These are phyloP conservation scores for Corynorhinus townsendii DNA, from an alignment of 2,113 vertebrate species.

Conservation along the genomic window DNA sequence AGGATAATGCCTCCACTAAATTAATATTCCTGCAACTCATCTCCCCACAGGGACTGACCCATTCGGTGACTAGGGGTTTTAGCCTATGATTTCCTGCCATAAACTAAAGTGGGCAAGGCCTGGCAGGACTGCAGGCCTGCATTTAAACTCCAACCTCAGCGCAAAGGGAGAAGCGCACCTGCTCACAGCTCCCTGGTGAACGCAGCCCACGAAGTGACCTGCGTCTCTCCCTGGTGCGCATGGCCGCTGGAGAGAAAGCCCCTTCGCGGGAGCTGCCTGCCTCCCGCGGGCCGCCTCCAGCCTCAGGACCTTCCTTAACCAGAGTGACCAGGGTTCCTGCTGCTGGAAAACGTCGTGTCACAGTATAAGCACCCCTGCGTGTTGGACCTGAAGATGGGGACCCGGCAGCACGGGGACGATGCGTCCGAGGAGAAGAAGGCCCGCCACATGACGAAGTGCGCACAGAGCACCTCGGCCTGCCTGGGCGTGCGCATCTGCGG, in stretches of 20 bases:
- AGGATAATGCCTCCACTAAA: constrained; percentile 55
- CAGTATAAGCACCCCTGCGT: constrained; percentile 81
- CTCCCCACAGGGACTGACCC: constrained; percentile 47
- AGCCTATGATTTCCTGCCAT: constrained; percentile 59
- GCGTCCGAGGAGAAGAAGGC: constrained; percentile 85
- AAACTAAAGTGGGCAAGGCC: constrained; percentile 58
- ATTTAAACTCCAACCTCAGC: constrained; percentile 57
- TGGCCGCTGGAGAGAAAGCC: not conserved
- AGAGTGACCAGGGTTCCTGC: constrained; percentile 74
- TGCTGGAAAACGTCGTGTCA: constrained; percentile 84
- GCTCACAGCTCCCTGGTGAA: constrained; percentile 28
- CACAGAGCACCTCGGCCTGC: constrained; percentile 81
- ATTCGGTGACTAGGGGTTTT: constrained; percentile 34
- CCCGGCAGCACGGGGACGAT: constrained; percentile 82
- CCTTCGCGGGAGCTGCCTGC: not conserved
- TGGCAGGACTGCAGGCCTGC: constrained; percentile 22
- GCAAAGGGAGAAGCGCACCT: constrained; percentile 22
- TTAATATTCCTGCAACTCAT: constrained; percentile 60
- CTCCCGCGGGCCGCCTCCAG: fast-evolving
- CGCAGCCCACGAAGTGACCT: constrained; percentile 6
- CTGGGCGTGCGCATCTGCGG: constrained; percentile 82
- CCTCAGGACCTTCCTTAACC: constrained; percentile 25
- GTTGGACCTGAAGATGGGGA: constrained; percentile 87
- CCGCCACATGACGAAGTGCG: constrained; percentile 82
- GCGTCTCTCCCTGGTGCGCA: not conserved